phyloP scores from a whole-genome alignment of 2,797 vertebrate genomes.

The Florisuga fusca region DNA sequence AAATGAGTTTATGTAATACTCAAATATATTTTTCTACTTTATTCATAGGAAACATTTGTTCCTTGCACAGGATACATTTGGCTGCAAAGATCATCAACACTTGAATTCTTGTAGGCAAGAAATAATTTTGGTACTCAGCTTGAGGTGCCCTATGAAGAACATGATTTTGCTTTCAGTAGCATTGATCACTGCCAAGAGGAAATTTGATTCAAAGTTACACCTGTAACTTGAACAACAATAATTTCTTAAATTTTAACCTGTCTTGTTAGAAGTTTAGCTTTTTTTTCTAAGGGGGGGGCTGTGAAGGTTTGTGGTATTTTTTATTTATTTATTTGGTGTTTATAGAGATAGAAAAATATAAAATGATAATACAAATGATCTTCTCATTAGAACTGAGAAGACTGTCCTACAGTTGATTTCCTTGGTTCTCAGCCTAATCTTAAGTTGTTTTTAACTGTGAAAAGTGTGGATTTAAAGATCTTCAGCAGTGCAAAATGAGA shows the following conservation, averaged over 20 bases:
- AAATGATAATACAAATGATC: conserved; percentile 40
- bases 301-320: background rate
- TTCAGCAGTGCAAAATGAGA: conserved; percentile 52
- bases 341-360: background rate
- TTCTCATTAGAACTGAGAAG: conserved; percentile 62
- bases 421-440: conserved; percentile 64
- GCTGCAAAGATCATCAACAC: background rate
- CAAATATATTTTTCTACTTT: background rate
- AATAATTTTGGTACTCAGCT: background rate
- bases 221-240: background rate
- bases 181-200: background rate
- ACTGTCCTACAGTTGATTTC: conserved; percentile 56
- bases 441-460: conserved; percentile 70
- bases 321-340: background rate
- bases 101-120: background rate
- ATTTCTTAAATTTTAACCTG: background rate
- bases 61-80: background rate
- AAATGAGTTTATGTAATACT: background rate
- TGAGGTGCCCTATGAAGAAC: background rate
- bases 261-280: background rate
- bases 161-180: background rate
- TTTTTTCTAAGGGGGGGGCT: background rate
- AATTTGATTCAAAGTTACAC: background rate
- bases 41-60: background rate
- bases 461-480: conserved; percentile 67